A percentile compares a stretch with the other conserved stretches of the same genome.
phyloP scores from a whole-genome alignment of 2,113 vertebrate genomes.

The Pheucticus melanocephalus region DNA sequence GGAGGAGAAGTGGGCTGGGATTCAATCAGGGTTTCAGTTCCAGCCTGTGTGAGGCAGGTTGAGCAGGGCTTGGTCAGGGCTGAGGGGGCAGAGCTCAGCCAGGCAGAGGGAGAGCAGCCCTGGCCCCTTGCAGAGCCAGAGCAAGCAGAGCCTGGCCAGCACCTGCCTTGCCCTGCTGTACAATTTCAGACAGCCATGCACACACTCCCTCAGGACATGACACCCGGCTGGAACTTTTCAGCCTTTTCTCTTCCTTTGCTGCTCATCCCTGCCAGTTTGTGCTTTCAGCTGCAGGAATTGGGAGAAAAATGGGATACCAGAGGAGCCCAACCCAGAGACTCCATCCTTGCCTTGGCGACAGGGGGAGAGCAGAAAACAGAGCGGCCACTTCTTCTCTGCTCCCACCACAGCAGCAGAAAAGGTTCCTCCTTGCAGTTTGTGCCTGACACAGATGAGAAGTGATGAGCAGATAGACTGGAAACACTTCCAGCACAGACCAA shows the following conservation, averaged over 20 bases:
- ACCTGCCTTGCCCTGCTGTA: fast-evolving
- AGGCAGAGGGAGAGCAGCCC: fast-evolving
- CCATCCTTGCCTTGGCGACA: neutral
- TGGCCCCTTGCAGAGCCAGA: neutral
- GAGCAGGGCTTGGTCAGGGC: neutral
- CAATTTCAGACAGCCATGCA: fast-evolving
- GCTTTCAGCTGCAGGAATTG: neutral
- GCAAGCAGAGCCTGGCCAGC: neutral
- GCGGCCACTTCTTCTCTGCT: neutral
- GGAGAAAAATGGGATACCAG: neutral
- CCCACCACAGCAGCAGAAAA: neutral
- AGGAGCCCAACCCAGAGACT: neutral
- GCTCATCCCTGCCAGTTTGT: neutral
- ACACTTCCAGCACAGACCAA: neutral
- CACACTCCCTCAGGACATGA: fast-evolving
- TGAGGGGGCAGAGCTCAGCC: neutral
- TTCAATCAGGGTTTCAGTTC: neutral
- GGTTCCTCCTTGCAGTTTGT: fast-evolving
- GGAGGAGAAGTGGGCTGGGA: neutral
- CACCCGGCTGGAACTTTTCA: neutral
- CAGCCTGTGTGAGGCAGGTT: neutral
- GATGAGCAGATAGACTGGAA: neutral
- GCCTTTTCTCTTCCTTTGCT: neutral
- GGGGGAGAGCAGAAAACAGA: neutral
- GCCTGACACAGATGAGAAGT: neutral